Evolutionary conservation across 2,113 vertebrate genomes (phyloP), one percentile per base, ranked within the genome.

Genomic region (Thalassarche chlororhynchos): DNA sequence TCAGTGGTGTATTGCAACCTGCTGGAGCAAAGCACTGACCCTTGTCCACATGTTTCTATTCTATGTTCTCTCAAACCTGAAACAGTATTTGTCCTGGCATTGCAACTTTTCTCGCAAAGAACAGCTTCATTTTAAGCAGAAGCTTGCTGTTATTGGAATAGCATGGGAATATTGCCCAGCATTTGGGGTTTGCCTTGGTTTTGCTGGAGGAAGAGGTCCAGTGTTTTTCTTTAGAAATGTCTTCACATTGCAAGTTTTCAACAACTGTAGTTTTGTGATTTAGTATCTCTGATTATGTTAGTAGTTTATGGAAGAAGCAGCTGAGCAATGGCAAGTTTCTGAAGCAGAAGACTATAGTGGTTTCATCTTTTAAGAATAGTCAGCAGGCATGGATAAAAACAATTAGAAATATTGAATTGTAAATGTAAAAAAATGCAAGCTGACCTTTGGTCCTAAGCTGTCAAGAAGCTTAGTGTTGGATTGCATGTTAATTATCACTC

Each of bases 41-140:
- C 11, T 79, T 1, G 0, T 38, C 15, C 4, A 8, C 4, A 1
- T 3, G 4, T 46, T 57, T 85, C 60, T 85, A 1, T 28, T 78
- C 28, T 28, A 1, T 17, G 12, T 44, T 31, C 60, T 38, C 18
- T 69, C 51, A 52, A 57, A 74, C 12, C 26, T 38, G n/a, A 34
- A 70, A n/a, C 9, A 9, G 13, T 10, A 14, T 82, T 89, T 84
- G 65, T 25, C 38, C 61, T 13, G 32, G 19, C 17, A 17, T 21
- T 72, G 15, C 17, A 51, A 25, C 14, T 75, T 81, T 32, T 78
- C 31, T 84, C 5, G 0, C 26, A 38, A 69, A 76, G 55, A 78
- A 3, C 23, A 38, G 26, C 36, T 81, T 86, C 2, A 4, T 76
- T 87, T 72, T 31, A 60, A 93, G 38, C 58, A 58, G 64, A 80